Percentiles rank a stretch among this genome's conserved stretches.
Conservation (phyloP, 2,888 invertebrate genomes). For the Agrotis clavis region DNA sequence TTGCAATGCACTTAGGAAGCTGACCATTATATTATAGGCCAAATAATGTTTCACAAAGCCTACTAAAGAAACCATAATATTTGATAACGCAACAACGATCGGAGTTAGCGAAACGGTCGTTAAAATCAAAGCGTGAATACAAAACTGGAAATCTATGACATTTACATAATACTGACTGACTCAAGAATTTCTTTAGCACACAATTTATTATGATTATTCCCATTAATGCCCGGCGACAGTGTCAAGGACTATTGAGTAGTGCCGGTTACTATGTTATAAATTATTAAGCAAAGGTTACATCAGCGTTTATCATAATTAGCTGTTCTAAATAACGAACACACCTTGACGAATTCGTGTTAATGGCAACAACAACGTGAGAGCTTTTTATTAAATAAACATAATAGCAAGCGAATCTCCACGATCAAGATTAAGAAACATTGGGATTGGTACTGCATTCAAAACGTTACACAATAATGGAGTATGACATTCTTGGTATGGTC, state of each 20-base stretch:
- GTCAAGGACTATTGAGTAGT: conserved; percentile 48
- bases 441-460: not conserved
- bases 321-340: conserved; percentile 40
- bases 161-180: conserved; percentile 22
- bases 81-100: conserved; percentile 24
- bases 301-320: conserved; percentile 45
- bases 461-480: conserved; percentile 18
- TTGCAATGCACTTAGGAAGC: not conserved
- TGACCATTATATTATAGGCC: conserved; percentile 20
- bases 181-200: not conserved
- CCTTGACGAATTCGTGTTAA: conserved; percentile 48
- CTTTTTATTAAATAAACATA: conserved; percentile 7
- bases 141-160: conserved; percentile 24
- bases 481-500: not conserved
- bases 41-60: not conserved
- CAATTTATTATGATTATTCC: conserved; percentile 18
- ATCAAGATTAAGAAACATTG: conserved; percentile 14
- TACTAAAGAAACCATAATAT: conserved; percentile 14
- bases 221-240: conserved; percentile 7
- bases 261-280: conserved; percentile 22
- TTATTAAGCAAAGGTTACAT: conserved; percentile 54
- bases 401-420: conserved; percentile 4
- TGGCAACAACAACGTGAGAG: conserved; percentile 24
- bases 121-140: conserved; percentile 5
- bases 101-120: conserved; percentile 24